phyloP scores from a whole-genome alignment of 30 jellyfish, hydroid and myxozoan species.

The Aurelia coerulea region DNA sequence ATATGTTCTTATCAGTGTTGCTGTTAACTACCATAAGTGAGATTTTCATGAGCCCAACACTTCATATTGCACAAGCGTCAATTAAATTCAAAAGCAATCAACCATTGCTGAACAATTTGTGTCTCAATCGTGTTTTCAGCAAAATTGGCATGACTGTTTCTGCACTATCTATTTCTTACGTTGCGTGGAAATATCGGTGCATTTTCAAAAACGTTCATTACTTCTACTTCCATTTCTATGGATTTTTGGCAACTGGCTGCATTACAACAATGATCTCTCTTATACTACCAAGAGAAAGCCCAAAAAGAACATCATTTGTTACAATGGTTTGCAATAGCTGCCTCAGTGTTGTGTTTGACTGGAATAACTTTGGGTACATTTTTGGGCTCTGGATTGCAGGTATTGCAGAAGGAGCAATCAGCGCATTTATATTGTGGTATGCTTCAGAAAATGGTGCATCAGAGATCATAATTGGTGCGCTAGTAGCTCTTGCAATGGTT shows the following conservation, averaged over 20 bases:
- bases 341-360: constrained; percentile 41
- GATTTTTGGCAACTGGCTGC: constrained; percentile 72
- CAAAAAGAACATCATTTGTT: constrained; percentile 33
- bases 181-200: constrained; percentile 60
- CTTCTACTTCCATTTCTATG: constrained; percentile 75
- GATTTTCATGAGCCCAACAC: constrained; percentile 53
- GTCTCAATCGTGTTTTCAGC: constrained; percentile 66
- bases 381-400: constrained; percentile 72
- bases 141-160: constrained; percentile 66
- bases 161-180: constrained; percentile 57
- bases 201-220: constrained; percentile 37
- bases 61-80: constrained; percentile 63
- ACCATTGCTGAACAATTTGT: constrained; percentile 27
- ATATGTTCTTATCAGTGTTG: constrained; percentile 45
- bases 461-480: constrained; percentile 57
- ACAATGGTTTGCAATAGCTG: constrained; percentile 40
- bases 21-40: constrained; percentile 61
- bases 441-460: constrained; percentile 64
- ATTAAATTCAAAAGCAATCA: constrained; percentile 41
- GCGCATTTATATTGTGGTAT: constrained; percentile 72
- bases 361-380: constrained; percentile 46
- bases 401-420: constrained; percentile 58
- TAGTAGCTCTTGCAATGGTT: constrained; percentile 54
- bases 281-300: constrained; percentile 44
- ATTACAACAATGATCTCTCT: constrained; percentile 44